Conservation (phyloP, 1,140 invertebrate genomes). For the Megalopta genalis region DNA sequence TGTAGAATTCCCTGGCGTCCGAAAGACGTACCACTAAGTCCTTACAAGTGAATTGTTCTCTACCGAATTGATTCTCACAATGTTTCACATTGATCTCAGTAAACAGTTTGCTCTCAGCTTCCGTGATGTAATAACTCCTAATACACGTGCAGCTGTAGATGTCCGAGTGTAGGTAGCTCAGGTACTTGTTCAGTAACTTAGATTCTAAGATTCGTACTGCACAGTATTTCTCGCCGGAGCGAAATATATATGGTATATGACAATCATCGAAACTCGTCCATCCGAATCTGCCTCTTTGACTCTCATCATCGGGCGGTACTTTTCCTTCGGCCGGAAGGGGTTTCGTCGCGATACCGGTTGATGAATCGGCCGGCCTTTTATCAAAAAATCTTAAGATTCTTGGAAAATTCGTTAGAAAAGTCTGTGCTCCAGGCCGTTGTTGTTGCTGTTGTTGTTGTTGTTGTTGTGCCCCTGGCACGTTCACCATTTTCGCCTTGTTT, state of each 20-base stretch:
- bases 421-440: slow-evolving; percentile 41
- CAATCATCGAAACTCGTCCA: slow-evolving; percentile 92
- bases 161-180: slow-evolving; percentile 89
- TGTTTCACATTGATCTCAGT: slow-evolving; percentile 97
- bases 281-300: slow-evolving; percentile 91
- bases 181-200: slow-evolving; percentile 91
- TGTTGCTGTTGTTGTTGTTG: slow-evolving; percentile 30
- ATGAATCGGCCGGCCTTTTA: slow-evolving; percentile 71
- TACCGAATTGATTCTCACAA: slow-evolving; percentile 94
- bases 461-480: slow-evolving; percentile 67
- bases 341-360: slow-evolving; percentile 57
- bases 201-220: slow-evolving; percentile 94
- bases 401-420: slow-evolving; percentile 66
- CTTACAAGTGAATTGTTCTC: slow-evolving; percentile 92
- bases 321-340: slow-evolving; percentile 70
- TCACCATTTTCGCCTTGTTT: slow-evolving; percentile 86
- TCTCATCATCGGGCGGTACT: slow-evolving; percentile 86
- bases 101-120: slow-evolving; percentile 92
- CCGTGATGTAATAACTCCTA: slow-evolving; percentile 95
- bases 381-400: slow-evolving; percentile 83
- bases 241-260: slow-evolving; percentile 93
- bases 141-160: slow-evolving; percentile 94
- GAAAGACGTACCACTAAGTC: slow-evolving; percentile 93
- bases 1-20: slow-evolving; percentile 94
- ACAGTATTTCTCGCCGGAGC: slow-evolving; percentile 91